Evolutionary conservation across 2,888 invertebrate genomes (phyloP).

Genomic region (Melieria picta): DNA sequence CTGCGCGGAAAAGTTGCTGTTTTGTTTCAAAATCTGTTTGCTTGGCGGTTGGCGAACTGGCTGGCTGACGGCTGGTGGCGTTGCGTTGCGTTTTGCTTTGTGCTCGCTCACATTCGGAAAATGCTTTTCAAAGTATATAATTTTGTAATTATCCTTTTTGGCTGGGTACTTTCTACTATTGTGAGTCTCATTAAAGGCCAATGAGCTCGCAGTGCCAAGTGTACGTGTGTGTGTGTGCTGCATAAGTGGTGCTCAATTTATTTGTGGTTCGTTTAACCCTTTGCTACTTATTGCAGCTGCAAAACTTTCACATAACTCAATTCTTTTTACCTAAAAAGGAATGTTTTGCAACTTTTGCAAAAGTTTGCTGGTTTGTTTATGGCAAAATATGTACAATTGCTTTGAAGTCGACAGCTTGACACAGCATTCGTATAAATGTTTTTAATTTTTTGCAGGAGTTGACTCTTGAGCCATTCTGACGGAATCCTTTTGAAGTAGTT

Average conservation of each 20-base stretch:
- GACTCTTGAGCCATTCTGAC: too few relatives aligned
- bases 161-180: slow-evolving; percentile 11
- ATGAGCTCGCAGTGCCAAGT: background rate
- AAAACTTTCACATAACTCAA: slow-evolving; percentile 3
- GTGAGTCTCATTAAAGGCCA: slow-evolving; percentile 30
- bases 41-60: slow-evolving; percentile 1
- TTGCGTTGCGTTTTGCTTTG: slow-evolving; percentile 12
- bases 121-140: slow-evolving; percentile 44
- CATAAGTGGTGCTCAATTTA: slow-evolving; percentile 43
- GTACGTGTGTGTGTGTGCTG: slow-evolving; percentile 22
- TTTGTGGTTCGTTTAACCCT: slow-evolving; percentile 46
- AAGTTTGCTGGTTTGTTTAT: background rate
- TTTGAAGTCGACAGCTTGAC: background rate
- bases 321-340: background rate
- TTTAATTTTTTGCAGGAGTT: too few relatives aligned
- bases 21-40: slow-evolving; percentile 31
- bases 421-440: too few relatives aligned
- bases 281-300: slow-evolving; percentile 30
- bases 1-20: slow-evolving; percentile 20
- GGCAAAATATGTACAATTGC: background rate
- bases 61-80: slow-evolving; percentile 5
- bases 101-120: slow-evolving; percentile 28
- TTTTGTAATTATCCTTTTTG: slow-evolving; percentile 48
- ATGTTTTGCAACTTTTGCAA: background rate
- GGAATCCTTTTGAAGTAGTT: too few relatives aligned